Base-by-base conservation (phyloP, 2,113 vertebrate genomes). In the Xiphias gladius region DNA sequence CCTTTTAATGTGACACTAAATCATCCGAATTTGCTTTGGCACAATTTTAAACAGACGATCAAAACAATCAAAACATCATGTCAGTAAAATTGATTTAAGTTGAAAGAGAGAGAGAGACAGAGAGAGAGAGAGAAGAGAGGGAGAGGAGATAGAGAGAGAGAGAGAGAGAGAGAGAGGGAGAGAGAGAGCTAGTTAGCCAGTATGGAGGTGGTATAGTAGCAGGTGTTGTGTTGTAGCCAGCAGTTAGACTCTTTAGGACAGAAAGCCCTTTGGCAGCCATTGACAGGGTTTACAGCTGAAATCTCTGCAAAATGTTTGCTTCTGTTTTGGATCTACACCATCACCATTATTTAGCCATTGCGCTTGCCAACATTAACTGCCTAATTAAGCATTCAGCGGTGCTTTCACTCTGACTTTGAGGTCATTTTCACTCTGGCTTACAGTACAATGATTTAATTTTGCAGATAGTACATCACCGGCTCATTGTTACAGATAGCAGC, bases 331-430 rank as follows among this genome's bases (percentile, higher is more conserved):
- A 93, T 85, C 76, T 43, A 74, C 79, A 92, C 81, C 90, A 90
- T 87, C 70, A 55, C 82, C 84, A 91, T 94, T 87, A 92, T 90
- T 91, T 88, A 89, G 88, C 84, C 72, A 52, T 72, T 13, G 35
- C 13, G 77, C 85, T 82, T 90, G 92, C 92, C 91, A 92, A 89
- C 84, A 79, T 84, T 88, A 87, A 90, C 86, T 77, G 88, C 83
- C 82, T 86, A 89, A 93, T 94, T 90, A 90, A 86, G 84, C 87
- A 90, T 93, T 89, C 88, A 87, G 86, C 62, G 61, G 69, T 76
- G 58, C 84, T 90, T 84, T 86, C 82, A 67, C 66, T 80, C 73
- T 85, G 89, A 91, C 89, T 87, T 91, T 91, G 85, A 90, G 91
- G 90, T 92, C 82, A 93, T 92, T 92, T 85, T 91, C 86, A 86